Percentiles rank a stretch among this genome's conserved stretches.
Evolutionary conservation across 2,888 invertebrate species (phyloP).

Genomic region (Machimus atricapillus): DNA sequence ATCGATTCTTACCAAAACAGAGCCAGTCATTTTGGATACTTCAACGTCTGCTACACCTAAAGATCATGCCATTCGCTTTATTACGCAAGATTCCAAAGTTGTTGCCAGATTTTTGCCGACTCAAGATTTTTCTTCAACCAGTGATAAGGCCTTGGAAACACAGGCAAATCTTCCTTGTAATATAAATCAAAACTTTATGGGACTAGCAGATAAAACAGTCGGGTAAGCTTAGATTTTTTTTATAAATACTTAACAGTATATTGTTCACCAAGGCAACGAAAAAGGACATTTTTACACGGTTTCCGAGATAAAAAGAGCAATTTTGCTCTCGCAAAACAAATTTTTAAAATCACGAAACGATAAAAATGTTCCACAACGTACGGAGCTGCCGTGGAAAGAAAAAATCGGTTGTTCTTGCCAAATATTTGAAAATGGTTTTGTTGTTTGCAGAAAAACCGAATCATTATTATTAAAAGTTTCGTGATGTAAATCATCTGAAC

Average conservation of each 20-base stretch:
- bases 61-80: not conserved
- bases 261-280: too few relatives aligned
- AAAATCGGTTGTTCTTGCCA: too few relatives aligned
- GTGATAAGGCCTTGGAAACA: not conserved
- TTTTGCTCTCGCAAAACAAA: too few relatives aligned
- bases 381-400: too few relatives aligned
- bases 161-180: not conserved
- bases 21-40: not conserved
- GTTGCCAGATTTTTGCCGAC: conserved; percentile 2
- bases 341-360: too few relatives aligned
- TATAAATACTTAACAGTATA: not conserved
- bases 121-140: not conserved
- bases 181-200: conserved; percentile 23
- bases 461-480: too few relatives aligned
- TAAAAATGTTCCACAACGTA: too few relatives aligned
- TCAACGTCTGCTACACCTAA: not conserved
- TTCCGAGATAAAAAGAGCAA: too few relatives aligned
- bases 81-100: conserved; percentile 10
- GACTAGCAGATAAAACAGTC: conserved; percentile 13
- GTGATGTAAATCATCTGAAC: too few relatives aligned
- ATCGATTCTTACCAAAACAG: not conserved
- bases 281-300: too few relatives aligned
- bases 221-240: not conserved
- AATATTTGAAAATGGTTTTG: too few relatives aligned
- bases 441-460: too few relatives aligned